Evolutionary conservation across 2,113 vertebrate genomes (phyloP).

Genomic region (Pogonocichla stellata): DNA sequence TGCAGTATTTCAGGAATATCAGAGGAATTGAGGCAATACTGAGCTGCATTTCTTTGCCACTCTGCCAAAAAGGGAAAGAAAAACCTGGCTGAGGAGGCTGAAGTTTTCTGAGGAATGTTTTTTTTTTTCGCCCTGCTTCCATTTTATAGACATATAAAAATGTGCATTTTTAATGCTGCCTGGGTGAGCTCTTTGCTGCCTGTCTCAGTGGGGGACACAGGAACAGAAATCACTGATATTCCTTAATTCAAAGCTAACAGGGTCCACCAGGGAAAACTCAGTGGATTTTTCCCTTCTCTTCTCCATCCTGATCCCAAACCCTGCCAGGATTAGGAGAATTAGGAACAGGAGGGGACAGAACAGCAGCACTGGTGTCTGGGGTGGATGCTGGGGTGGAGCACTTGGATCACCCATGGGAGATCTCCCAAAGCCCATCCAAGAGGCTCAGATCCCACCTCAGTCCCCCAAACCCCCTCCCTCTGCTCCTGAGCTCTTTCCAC

Average conservation of each 20-base stretch:
- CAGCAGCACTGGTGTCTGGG: neutral
- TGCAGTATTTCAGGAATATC: neutral
- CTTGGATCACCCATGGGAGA: neutral
- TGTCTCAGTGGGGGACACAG: accelerated
- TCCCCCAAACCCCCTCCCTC: neutral
- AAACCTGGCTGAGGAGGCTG: neutral
- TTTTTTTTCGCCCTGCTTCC: neutral
- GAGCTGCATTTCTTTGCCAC: neutral
- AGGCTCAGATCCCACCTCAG: neutral
- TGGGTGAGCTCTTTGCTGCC: neutral
- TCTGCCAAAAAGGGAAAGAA: neutral
- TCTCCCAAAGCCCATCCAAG: neutral
- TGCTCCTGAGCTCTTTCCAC: neutral
- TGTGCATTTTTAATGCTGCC: neutral
- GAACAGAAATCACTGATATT: neutral
- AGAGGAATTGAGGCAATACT: accelerated
- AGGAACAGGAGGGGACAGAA: neutral
- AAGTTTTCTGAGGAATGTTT: neutral
- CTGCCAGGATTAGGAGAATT: neutral
- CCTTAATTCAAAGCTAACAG: neutral
- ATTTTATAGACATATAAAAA: neutral
- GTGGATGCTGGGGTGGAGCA: neutral
- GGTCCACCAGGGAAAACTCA: accelerated
- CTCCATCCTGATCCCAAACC: neutral
- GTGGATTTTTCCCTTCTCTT: neutral